Base-by-base conservation (phyloP, 2,888 invertebrate genomes). In the Helleia helle region DNA sequence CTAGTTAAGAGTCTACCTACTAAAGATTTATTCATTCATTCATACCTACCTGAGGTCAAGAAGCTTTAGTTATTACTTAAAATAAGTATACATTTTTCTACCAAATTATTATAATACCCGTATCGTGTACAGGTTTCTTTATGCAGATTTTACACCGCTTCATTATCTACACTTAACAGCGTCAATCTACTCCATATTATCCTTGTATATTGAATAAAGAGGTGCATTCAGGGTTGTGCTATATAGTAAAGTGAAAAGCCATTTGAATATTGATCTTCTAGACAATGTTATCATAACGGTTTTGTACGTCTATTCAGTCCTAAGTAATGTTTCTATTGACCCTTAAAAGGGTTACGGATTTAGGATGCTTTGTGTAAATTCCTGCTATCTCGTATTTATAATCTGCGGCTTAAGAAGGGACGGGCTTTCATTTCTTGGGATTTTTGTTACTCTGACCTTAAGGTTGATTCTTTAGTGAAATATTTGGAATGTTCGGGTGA, bases 81-180 rank as follows among this genome's bases (percentile, higher is more conserved):
- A 15, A 3, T 15, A 15, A 15, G 15, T 15, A 3, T n/a, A n/a
- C n/a, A 15, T 15, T 15, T 15, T 15, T 15, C 15, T 3, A 15
- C 15, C 15, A 15, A 15, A 15, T 15, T 15, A 15, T 15, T 15
- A 3, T 3, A 15, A 15, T 15, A 15, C 15, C 3, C 3, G 9
- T 15, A 17, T 4, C 34, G 17, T 34, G 11, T 34, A 4, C 12
- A 9, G 2, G 17, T 8, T 8, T 1, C 9, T 12, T 34, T 18
- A 34, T 12, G 8, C 18, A 34, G 11, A 18, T 18, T 18, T 18
- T 11, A 18, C 18, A 34, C 9, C 22, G 34, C 12, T 34, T 30
- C 30, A 34, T 18, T 18, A 34, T 34, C 18, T 34, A 13, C 31
- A 31, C 17, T 31, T 31, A 31, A 31, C 17, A 31, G 31, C 31